Evolutionary conservation across 2,888 invertebrate species (phyloP).

Genomic region (Tetramorium bicarinatum): DNA sequence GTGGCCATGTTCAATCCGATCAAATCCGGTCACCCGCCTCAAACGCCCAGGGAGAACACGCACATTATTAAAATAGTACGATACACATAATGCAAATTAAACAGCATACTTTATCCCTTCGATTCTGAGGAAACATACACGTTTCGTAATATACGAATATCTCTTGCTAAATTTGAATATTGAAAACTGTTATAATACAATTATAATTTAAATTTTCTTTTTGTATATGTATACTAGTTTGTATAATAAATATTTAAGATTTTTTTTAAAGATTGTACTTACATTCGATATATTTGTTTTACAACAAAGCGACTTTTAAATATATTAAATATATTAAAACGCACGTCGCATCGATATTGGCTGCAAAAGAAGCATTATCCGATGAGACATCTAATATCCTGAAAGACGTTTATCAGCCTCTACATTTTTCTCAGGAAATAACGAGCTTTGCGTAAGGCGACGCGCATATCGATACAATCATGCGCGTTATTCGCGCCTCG

Average conservation of each 20-base stretch:
- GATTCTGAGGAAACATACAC: background rate
- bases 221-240: background rate
- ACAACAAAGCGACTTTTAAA: background rate
- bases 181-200: background rate
- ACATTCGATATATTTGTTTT: background rate
- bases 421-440: constrained; percentile 14
- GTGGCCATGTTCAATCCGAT: constrained; percentile 27
- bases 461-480: constrained; percentile 43
- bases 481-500: constrained; percentile 34
- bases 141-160: background rate
- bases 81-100: background rate
- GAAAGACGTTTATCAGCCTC: background rate
- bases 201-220: background rate
- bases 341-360: background rate
- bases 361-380: background rate
- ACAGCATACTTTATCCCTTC: background rate
- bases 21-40: background rate
- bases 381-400: background rate
- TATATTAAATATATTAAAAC: constrained; percentile 13
- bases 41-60: background rate
- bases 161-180: background rate
- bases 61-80: constrained; percentile 17
- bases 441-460: constrained; percentile 23
- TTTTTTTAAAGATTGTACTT: background rate
- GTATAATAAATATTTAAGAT: background rate